Evolutionary conservation across 1,140 invertebrate species (phyloP).

Genomic region (Helicoverpa zea): DNA sequence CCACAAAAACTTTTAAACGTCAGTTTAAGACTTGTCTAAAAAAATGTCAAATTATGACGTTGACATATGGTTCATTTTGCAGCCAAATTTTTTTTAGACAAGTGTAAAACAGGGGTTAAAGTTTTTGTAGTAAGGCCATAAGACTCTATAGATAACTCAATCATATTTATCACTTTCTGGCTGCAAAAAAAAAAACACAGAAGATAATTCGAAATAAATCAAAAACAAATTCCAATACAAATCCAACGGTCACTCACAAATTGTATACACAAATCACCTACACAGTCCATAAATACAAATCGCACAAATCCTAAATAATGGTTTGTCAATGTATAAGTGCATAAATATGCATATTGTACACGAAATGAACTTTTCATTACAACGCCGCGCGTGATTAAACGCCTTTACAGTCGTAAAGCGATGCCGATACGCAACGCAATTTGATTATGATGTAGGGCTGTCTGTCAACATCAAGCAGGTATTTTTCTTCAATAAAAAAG

Average conservation of each 20-base stretch:
- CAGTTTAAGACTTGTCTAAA: too few species aligned
- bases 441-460: slow-evolving; percentile 59
- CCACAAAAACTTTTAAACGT: too few species aligned
- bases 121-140: too few species aligned
- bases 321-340: slow-evolving; percentile 5
- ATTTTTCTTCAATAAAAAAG: too few species aligned
- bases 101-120: too few species aligned
- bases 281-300: not conserved
- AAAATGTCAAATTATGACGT: too few species aligned
- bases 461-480: not conserved
- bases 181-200: not conserved
- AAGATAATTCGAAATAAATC: not conserved
- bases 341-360: slow-evolving; percentile 26
- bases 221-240: slow-evolving; percentile 3
- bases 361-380: slow-evolving; percentile 63
- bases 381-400: slow-evolving; percentile 72
- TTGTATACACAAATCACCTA: slow-evolving; percentile 20
- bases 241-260: not conserved
- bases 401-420: slow-evolving; percentile 71
- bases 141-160: too few species aligned
- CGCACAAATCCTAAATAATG: not conserved
- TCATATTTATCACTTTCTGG: too few species aligned
- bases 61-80: too few species aligned
- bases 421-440: slow-evolving; percentile 57
- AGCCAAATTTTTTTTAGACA: too few species aligned